Evolutionary conservation across 2,113 vertebrate species (phyloP), one percentile per base, ranked within the genome.

Genomic region (Phylloscopus whistleri): DNA sequence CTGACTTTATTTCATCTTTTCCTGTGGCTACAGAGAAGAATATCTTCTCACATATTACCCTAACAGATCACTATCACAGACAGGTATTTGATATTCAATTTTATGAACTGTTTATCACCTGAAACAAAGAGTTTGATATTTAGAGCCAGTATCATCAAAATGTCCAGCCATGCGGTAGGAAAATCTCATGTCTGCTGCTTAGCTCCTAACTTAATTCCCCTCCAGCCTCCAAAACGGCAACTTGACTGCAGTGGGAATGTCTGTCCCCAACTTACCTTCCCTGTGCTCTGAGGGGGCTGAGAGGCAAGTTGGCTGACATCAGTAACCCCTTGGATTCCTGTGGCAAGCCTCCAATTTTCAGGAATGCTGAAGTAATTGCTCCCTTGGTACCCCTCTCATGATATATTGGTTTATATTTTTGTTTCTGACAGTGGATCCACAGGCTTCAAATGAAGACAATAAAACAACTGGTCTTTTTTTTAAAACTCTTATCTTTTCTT

Each of bases 1-100:
- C 15, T 39, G 16, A 51, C 12, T 15, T 18, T 3, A 4, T n/a
- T 81, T 62, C 19, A 11, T 33, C n/a, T 67, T 33, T 67, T 59
- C n/a, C 16, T 49, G 16, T 51, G 12, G 3, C 22, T 66, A 41
- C 12, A 80, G 30, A 20, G 33, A 69, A 48, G 0, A 37, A 3
- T 8, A 16, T 8, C 2, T 35, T 75, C 76, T 46, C 35, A 30
- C 1, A 5, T 49, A 28, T 37, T 46, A 43, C 1, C 7, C 26
- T 37, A 19, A 53, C 5, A 43, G 11, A 31, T 60, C 0, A 1
- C 10, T 55, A 35, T 5, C n/a, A 52, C 1, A 1, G 15, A 13
- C 37, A 72, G 15, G 16, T 22, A 19, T 28, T 68, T 83, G 20
- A 48, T 27, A 63, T 3, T 76, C 27, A 20, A 2, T 48, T 64